These are phyloP conservation scores for Cavia porcellus DNA, from an alignment of 2,113 vertebrate species.

Conservation along the genomic window DNA sequence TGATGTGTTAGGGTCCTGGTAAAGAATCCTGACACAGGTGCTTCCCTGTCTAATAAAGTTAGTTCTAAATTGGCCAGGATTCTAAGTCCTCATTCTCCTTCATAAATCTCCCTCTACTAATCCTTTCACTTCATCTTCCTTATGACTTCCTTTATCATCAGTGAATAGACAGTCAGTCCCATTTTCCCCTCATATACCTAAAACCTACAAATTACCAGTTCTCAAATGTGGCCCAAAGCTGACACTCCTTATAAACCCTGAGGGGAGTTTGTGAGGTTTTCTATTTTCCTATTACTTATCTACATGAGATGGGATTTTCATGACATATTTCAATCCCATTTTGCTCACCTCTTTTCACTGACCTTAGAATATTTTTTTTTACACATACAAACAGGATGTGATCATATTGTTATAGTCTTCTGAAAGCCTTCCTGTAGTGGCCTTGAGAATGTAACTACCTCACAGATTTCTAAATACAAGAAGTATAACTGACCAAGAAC, in stretches of 20 bases:
- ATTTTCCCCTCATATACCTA: neutral
- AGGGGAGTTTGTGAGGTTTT: neutral
- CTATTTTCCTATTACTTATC: neutral
- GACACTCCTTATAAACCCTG: neutral
- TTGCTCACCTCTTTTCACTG: constrained; percentile 3
- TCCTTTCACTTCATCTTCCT: constrained; percentile 37
- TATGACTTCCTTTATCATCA: neutral
- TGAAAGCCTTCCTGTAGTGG: constrained; percentile 7
- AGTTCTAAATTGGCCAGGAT: constrained; percentile 6
- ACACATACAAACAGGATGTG: constrained; percentile 42
- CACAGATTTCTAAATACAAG: constrained; percentile 40
- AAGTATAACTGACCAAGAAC: neutral
- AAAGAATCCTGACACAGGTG: neutral
- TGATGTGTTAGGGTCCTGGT: neutral
- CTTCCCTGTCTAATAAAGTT: neutral
- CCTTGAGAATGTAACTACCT: neutral
- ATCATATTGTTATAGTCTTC: constrained; percentile 1
- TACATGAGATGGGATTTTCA: neutral
- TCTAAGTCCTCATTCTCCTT: neutral
- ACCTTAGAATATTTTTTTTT: constrained; percentile 16
- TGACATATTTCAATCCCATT: neutral
- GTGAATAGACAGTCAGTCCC: neutral
- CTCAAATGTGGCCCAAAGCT: constrained; percentile 7
- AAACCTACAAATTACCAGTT: neutral
- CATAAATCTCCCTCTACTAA: constrained; percentile 51